Evolutionary conservation across 2,888 invertebrate genomes (phyloP), one percentile per base, ranked within the genome.

Genomic region (Sialis fuliginosa): DNA sequence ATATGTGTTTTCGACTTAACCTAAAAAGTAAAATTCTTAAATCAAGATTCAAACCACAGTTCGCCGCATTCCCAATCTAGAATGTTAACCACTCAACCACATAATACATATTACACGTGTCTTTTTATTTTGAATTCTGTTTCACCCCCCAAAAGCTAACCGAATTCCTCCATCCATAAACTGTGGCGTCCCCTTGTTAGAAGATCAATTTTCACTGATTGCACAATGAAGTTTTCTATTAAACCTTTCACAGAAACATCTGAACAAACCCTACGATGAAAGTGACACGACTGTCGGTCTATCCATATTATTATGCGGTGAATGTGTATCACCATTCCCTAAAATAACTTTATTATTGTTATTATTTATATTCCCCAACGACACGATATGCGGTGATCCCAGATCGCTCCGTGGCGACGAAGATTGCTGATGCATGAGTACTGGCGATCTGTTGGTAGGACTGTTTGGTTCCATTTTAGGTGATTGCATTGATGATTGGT

Each of bases 391-490:
- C 1, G 42, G 31, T 31, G 42, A 42, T 42, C 32, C 42, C 32
- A 42, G 32, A 42, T 42, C 31, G 32, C 10, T 10, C 6, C 42
- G n/a, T 22, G 30, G 31, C 7, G 42, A 32, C 8, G 42, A 42
- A 5, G 12, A 43, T 45, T 50, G 47, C 39, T 37, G 42, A 22
- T 44, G 46, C 10, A 40, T 9, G 30, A 33, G 22, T 32, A 10
- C 31, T 7, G 47, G 37, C 30, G 49, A 46, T 45, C 48, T 62
- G 13, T 22, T 33, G 22, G 45, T 34, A 55, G 63, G 64, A 52
- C 63, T 34, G 30, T 33, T 64, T 57, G 64, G 64, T 61, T 68
- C 68, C 58, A 60, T 55, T 62, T 68, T 67, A 46, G 67, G 54
- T 52, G 59, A 52, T 58, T 60, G 33, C 10, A 13, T 57, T 48